Evolutionary conservation across 2,888 invertebrate genomes (phyloP).

Genomic region (Boloria euphrosyne): DNA sequence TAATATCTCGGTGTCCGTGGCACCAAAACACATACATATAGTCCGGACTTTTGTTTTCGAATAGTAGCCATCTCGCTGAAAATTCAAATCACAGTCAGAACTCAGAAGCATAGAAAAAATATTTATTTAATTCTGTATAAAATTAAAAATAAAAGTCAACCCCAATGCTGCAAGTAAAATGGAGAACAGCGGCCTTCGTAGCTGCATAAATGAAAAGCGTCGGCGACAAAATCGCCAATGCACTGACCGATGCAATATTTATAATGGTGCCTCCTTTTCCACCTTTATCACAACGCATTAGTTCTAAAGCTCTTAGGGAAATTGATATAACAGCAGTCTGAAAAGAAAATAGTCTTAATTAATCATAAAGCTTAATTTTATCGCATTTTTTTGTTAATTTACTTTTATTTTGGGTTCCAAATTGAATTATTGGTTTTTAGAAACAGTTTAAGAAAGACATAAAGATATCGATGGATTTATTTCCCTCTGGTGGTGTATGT

Average conservation of each 20-base stretch:
- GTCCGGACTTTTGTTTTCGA: conserved; percentile 59
- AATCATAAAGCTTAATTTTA: neutral
- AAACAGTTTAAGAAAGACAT: too few relatives aligned
- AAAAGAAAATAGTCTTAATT: conserved; percentile 12
- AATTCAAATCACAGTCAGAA: conserved; percentile 21
- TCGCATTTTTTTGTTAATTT: too few relatives aligned
- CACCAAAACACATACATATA: conserved; percentile 63
- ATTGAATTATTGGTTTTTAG: too few relatives aligned
- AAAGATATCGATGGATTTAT: too few relatives aligned
- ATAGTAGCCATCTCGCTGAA: conserved; percentile 57
- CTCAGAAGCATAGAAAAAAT: too few relatives aligned
- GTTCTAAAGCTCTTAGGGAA: conserved; percentile 49
- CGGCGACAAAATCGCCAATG: conserved; percentile 41
- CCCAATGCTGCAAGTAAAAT: conserved; percentile 51
- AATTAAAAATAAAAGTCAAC: conserved; percentile 41
- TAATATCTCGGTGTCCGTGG: conserved; percentile 53
- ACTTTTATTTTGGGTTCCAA: too few relatives aligned
- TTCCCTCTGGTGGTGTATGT: too few relatives aligned
- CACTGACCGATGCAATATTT: conserved; percentile 51
- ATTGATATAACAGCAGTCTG: conserved; percentile 49
- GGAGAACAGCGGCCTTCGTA: conserved; percentile 50
- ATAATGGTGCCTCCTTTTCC: conserved; percentile 51
- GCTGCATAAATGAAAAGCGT: conserved; percentile 45
- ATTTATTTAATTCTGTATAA: neutral
- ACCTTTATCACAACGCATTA: conserved; percentile 51